Base-by-base conservation (phyloP, 2,888 invertebrate genomes). In the Dasypolia templi region DNA sequence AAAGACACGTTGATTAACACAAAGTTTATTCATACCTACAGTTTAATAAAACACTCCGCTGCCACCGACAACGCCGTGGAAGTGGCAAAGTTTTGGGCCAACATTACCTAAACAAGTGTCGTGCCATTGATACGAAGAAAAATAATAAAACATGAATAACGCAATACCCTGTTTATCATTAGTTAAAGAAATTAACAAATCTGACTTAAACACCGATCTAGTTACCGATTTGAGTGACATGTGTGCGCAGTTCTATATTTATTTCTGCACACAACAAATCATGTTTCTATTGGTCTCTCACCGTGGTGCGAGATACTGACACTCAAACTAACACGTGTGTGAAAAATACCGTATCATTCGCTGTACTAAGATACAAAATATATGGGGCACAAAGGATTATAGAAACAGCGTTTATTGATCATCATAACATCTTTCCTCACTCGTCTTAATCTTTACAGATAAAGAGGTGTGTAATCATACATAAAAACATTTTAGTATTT, bases 191-290 rank as follows among this genome's bases (percentile, higher is more conserved):
- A 35, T 35, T 35, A 35, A 35, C 35, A 35, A 35, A 35, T 6
- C 35, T 35, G 35, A 35, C 35, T 35, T 35, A 35, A 35, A 35
- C 26, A 9, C 3, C 6, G 17, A 35, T 26, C 22, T 49, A 42
- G 11, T 44, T 17, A 11, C 35, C 1, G 2, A 22, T 17, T 44
- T 17, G 56, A 56, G 9, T 58, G 46, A 39, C 46, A 71, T 29
- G 17, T 39, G 46, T 14, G 17, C 29, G 22, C 67, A n/a, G 4
- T 44, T 66, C 66, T 70, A 39, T 71, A 29, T 72, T 46, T 56
- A 71, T 39, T 72, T 56, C 12, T 39, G 22, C 55, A 56, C 22
- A 55, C 22, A 26, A 46, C 44, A 56, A 35, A 26, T 70, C 17
- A 29, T 29, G 3, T 51, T 69, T 51, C 51, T 49, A 11, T 69